These are phyloP conservation scores for Brevimyrus niger DNA, from an alignment of 2,113 vertebrate genomes.

Conservation along the genomic window DNA sequence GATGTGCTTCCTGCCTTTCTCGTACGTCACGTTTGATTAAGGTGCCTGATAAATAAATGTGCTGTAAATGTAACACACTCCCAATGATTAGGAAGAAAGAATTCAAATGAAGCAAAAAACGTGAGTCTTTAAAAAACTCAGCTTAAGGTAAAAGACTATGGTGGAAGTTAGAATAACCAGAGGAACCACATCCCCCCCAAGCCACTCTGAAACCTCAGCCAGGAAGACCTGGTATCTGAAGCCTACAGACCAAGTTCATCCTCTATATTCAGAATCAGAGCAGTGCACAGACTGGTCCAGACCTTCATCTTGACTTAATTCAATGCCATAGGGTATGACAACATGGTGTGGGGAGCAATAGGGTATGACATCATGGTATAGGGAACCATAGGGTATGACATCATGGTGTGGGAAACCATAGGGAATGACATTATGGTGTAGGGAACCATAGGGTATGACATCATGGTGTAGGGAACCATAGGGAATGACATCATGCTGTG, in stretches of 20 bases:
- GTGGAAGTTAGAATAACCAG: background rate
- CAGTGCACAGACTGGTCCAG: background rate
- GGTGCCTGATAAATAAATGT: background rate
- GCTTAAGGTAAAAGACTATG: background rate
- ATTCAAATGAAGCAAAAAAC: background rate
- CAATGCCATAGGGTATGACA: too few species aligned
- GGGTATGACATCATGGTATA: too few species aligned
- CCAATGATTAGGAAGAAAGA: background rate
- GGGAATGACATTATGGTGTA: too few species aligned
- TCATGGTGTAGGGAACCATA: too few species aligned
- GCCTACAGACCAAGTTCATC: background rate
- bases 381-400: too few species aligned
- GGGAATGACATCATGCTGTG: too few species aligned
- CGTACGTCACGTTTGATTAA: background rate
- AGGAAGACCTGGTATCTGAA: background rate
- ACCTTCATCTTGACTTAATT: background rate
- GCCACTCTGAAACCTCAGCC: background rate
- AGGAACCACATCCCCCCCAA: background rate
- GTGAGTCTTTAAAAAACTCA: background rate
- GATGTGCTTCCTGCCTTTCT: background rate
- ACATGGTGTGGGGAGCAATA: too few species aligned
- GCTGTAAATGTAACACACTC: background rate
- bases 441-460: too few species aligned
- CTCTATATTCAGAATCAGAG: background rate
- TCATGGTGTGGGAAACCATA: too few species aligned